Base-by-base conservation (phyloP, 1,140 invertebrate genomes). In the Hestina assimilis region DNA sequence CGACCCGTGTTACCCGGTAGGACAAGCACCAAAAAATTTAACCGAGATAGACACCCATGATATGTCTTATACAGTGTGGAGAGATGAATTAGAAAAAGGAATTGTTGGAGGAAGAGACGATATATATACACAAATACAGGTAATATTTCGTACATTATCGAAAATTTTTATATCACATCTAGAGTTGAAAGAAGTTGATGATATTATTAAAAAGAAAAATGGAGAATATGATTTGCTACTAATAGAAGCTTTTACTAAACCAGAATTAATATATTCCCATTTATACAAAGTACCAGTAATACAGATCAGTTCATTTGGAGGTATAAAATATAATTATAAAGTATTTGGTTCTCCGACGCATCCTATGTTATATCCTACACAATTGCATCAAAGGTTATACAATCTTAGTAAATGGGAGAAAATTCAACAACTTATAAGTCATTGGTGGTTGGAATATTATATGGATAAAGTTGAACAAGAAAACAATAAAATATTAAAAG, bases 201-300 rank as follows among this genome's bases (percentile, higher is more conserved):
- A 66, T 0, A 11, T 81, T 1, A 23, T 83, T 0, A 47, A 60
- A 1, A 53, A 75, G 15, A 53, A 66, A 11, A 42, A 52, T 1
- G 8, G 14, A 1, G 12, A 41, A 21, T 81, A 72, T 53, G 80
- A 83, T 69, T 54, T 80, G 21, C 24, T 79, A n/a, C 48, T 86
- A 28, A n/a, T 74, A 4, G 83, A 84, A 69, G 55, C 59, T 5
- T 48, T 59, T 9, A 40, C 60, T 0, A 31, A 59, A 12, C 35
- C 55, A 1, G 54, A 68, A 15, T 31, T 69, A 9, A 70, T 54
- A 2, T 70, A 87, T 9, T 72, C 72, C 2, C 59, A 89, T 43
- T 31, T 67, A 20, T 81, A 83, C 35, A 73, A 83, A 11, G 81
- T 62, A 11, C 88, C 87, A 4, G 38, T 67, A 0, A 63, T 78